Conservation (phyloP, 2,113 vertebrate species). For the Paracanthobrama guichenoti region DNA sequence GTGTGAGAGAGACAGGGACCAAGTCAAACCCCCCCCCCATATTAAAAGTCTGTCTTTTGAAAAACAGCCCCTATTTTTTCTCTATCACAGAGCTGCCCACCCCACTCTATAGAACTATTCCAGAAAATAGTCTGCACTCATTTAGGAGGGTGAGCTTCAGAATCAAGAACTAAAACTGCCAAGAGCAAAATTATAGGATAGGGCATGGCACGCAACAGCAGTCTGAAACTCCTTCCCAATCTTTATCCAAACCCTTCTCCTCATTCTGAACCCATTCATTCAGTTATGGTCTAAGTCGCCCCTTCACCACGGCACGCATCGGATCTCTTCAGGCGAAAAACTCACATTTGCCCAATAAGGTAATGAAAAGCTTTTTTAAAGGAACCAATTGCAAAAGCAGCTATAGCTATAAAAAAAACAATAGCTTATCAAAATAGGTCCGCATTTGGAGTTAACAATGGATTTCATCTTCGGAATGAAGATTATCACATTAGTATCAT, state of each 20-base stretch:
- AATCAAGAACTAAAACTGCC: slow-evolving; percentile 48
- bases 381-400: neutral
- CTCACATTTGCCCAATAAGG: neutral
- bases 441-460: neutral
- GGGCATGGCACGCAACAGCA: slow-evolving; percentile 28
- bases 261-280: slow-evolving; percentile 10
- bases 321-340: neutral
- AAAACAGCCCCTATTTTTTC: neutral
- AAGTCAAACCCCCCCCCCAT: slow-evolving; percentile 15
- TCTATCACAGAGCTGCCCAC: slow-evolving; percentile 29
- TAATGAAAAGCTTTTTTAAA: neutral
- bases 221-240: slow-evolving; percentile 6
- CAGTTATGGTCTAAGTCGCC: neutral
- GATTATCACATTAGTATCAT: neutral
- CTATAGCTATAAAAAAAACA: neutral
- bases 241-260: neutral
- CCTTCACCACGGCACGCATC: neutral
- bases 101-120: slow-evolving; percentile 44
- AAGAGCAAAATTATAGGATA: slow-evolving; percentile 44
- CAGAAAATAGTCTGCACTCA: slow-evolving; percentile 51
- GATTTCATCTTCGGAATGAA: neutral
- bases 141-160: slow-evolving; percentile 48
- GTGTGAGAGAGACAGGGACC: slow-evolving; percentile 21
- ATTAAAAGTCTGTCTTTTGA: slow-evolving; percentile 26
- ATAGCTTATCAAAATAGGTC: neutral